Conservation (phyloP, 2,797 vertebrate genomes). For the Scleropages formosus region DNA sequence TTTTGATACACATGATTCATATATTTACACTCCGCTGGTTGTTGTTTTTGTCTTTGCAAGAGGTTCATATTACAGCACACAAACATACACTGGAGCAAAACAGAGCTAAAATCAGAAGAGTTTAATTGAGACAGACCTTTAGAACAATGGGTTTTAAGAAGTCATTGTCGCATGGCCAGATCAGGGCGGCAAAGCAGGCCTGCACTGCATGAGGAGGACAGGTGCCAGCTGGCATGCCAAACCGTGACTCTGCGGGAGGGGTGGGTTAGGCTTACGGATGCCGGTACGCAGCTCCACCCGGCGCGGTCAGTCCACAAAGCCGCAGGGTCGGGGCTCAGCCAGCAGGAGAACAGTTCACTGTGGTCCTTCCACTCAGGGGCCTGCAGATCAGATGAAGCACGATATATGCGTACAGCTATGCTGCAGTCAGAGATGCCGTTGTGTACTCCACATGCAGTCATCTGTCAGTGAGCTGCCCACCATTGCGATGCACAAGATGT, state of each 20-base stretch:
- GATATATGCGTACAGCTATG: too few species aligned
- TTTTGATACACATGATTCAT: too few species aligned
- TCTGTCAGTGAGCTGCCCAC: too few species aligned
- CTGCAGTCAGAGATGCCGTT: too few species aligned
- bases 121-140: too few species aligned
- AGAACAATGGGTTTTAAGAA: not conserved
- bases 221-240: not conserved
- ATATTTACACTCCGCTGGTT: too few species aligned
- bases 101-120: not conserved
- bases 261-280: not conserved
- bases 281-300: not conserved
- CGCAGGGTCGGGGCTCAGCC: conserved; percentile 25
- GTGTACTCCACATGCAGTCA: too few species aligned
- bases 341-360: not conserved
- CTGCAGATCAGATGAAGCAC: too few species aligned
- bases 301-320: conserved; percentile 21
- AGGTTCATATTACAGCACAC: not conserved
- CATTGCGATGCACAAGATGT: too few species aligned
- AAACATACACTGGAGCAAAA: not conserved
- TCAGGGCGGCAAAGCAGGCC: not conserved
- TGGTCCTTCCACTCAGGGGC: too few species aligned
- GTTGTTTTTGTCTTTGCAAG: too few species aligned
- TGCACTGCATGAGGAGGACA: not conserved
- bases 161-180: not conserved
- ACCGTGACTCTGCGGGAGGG: not conserved